phyloP scores from a whole-genome alignment of 2,888 invertebrate species.

The Hypena proboscidalis region DNA sequence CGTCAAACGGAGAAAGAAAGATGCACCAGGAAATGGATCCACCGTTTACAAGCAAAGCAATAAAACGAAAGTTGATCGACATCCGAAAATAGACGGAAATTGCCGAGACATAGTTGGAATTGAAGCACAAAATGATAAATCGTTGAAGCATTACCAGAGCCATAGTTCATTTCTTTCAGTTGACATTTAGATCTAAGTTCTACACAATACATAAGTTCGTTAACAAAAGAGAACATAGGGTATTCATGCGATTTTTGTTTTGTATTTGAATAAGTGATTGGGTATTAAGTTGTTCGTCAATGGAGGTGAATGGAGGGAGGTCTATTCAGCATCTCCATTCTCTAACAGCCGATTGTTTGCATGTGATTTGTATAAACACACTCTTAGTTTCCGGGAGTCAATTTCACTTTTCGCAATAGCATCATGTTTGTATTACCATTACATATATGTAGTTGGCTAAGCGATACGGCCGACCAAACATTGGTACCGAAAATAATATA shows the following conservation, averaged over 20 bases:
- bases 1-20: not conserved
- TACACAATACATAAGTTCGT: constrained; percentile 2
- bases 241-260: constrained; percentile 23
- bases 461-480: constrained; percentile 26
- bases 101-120: constrained; percentile 4
- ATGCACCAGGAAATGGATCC: constrained; percentile 4
- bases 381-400: constrained; percentile 42
- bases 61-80: constrained; percentile 1
- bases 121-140: constrained; percentile 7
- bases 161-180: constrained; percentile 7
- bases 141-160: constrained; percentile 3
- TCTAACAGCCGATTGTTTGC: constrained; percentile 40
- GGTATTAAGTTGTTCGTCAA: constrained; percentile 28
- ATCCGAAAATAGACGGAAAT: constrained; percentile 6
- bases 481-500: constrained; percentile 13
- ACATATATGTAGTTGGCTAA: constrained; percentile 30
- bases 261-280: constrained; percentile 26
- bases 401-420: constrained; percentile 59
- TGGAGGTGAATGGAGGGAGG: constrained; percentile 43
- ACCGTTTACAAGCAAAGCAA: constrained; percentile 4
- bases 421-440: constrained; percentile 34
- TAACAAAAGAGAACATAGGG: constrained; percentile 8
- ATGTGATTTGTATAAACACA: constrained; percentile 37
- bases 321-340: constrained; percentile 41
- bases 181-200: not conserved